A percentile compares a stretch with the other conserved stretches of the same genome.
Evolutionary conservation across 2,113 vertebrate species (phyloP).

Genomic region (Dromiciops gliroides): DNA sequence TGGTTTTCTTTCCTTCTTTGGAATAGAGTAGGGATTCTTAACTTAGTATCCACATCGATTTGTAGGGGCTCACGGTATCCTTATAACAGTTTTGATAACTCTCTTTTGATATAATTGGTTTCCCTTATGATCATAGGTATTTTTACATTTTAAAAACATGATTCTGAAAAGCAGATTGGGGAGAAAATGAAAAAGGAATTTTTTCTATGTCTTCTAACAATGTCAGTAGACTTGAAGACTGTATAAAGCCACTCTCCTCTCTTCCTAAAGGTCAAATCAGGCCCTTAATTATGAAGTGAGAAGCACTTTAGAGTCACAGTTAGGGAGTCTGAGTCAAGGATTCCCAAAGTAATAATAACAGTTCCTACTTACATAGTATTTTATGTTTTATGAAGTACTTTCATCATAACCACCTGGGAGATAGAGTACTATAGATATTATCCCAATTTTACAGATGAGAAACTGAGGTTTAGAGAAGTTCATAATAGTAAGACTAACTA

Average conservation of each 20-base stretch:
- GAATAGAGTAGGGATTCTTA: background rate
- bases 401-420: background rate
- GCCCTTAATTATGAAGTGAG: background rate
- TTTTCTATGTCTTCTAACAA: background rate
- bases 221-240: background rate
- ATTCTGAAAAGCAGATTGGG: no score
- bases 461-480: background rate
- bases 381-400: background rate
- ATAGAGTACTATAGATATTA: background rate
- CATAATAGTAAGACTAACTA: background rate
- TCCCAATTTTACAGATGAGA: background rate
- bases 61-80: no score
- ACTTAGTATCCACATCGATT: background rate
- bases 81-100: no score
- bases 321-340: background rate
- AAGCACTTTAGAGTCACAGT: no score
- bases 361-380: background rate
- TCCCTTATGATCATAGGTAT: no score
- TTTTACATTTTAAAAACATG: no score
- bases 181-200: background rate
- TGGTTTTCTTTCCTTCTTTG: background rate
- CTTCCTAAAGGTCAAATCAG: background rate
- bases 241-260: background rate
- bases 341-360: background rate
- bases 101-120: no score